Evolutionary conservation across 2,888 invertebrate species (phyloP).

Genomic region (Trichacis sp.): DNA sequence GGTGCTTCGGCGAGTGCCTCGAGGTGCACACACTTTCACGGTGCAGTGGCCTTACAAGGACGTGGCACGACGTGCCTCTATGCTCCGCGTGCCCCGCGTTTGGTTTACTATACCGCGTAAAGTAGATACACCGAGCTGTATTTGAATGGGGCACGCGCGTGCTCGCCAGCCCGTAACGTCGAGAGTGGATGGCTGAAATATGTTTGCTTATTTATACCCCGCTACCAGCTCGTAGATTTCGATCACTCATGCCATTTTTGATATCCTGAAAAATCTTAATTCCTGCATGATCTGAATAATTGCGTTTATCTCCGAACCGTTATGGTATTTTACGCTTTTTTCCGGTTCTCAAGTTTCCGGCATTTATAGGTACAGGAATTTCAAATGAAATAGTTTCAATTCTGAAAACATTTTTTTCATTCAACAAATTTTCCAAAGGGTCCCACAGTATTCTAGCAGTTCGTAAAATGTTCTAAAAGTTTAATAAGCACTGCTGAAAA

Average conservation of each 20-base stretch:
- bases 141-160: constrained; percentile 47
- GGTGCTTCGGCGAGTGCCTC: background rate
- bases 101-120: constrained; percentile 30
- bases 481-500: no score
- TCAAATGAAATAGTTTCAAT: background rate
- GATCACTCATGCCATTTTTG: background rate
- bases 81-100: constrained; percentile 24
- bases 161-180: constrained; percentile 39
- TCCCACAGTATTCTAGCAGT: no score
- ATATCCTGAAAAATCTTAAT: background rate
- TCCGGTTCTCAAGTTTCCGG: no score
- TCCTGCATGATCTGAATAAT: background rate
- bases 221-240: background rate
- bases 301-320: background rate
- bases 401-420: no score
- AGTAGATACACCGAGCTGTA: constrained; percentile 30
- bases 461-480: no score
- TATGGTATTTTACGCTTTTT: background rate
- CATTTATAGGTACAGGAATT: background rate
- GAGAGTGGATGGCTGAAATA: constrained; percentile 13
- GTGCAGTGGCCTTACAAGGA: constrained; percentile 68
- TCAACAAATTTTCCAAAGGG: no score
- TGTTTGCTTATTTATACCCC: constrained; percentile 4
- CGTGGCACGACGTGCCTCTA: constrained; percentile 50
- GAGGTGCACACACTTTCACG: constrained; percentile 41